phyloP scores from a whole-genome alignment of 2,888 invertebrate species.

The Boloria selene region DNA sequence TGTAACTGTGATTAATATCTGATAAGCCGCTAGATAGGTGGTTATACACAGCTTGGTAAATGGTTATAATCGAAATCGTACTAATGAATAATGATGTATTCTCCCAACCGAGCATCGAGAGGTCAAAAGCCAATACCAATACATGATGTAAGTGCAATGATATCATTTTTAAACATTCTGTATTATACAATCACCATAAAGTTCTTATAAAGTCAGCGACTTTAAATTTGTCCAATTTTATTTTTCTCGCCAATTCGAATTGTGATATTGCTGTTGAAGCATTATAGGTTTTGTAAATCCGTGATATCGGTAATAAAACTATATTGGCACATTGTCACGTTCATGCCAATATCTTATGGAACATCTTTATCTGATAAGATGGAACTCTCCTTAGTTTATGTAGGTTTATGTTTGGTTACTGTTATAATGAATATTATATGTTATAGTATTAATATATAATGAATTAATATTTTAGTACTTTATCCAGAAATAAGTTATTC shows the following conservation, averaged over 20 bases:
- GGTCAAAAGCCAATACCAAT: background rate
- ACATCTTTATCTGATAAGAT: background rate
- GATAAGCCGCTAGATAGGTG: background rate
- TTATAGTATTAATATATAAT: no score
- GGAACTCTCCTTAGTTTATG: no score
- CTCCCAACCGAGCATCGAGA: background rate
- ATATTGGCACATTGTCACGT: conserved; percentile 63
- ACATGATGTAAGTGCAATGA: no score
- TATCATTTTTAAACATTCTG: no score
- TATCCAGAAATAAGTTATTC: no score
- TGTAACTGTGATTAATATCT: no score
- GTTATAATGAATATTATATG: no score
- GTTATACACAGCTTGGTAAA: background rate
- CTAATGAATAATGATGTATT: background rate
- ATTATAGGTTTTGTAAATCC: conserved; percentile 60
- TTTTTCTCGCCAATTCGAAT: conserved; percentile 3
- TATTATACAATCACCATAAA: no score
- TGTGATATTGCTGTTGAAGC: conserved; percentile 51
- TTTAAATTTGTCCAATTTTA: background rate
- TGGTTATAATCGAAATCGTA: background rate
- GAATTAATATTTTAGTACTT: no score
- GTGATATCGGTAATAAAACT: conserved; percentile 72
- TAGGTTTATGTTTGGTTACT: no score
- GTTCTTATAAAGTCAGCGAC: background rate
- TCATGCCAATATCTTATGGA: conserved; percentile 56